phyloP scores from a whole-genome alignment of 2,797 vertebrate species.

The Melanotaenia nigrans region DNA sequence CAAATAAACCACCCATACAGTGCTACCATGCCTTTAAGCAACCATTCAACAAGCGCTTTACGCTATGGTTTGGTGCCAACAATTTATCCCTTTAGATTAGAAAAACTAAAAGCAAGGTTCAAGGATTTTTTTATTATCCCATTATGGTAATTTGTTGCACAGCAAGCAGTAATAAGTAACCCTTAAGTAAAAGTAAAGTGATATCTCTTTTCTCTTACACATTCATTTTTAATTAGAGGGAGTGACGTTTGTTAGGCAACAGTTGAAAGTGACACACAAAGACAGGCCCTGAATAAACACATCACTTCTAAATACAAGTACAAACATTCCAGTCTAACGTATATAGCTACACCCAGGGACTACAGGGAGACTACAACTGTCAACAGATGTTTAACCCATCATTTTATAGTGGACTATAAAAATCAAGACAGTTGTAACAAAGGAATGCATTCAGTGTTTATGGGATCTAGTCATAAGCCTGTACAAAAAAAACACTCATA shows the following conservation, averaged over 20 bases:
- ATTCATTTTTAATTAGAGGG: conserved; percentile 43
- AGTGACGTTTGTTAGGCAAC: neutral
- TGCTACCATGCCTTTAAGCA: neutral
- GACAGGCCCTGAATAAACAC: neutral
- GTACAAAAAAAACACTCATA: too few species aligned
- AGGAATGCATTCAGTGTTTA: neutral
- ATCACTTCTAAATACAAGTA: too few species aligned
- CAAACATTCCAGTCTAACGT: neutral
- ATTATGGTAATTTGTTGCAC: too few species aligned
- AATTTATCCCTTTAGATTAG: too few species aligned
- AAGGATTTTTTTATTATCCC: too few species aligned
- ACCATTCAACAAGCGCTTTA: neutral
- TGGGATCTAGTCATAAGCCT: too few species aligned
- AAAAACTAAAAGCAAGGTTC: too few species aligned
- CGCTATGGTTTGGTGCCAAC: too few species aligned
- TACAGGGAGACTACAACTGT: neutral
- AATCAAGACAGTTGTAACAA: too few species aligned
- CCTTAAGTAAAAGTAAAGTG: conserved; percentile 10
- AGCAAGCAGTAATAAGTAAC: too few species aligned
- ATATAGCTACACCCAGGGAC: too few species aligned
- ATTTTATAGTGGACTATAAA: too few species aligned
- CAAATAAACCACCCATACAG: neutral
- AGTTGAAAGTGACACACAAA: neutral
- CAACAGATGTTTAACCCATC: neutral
- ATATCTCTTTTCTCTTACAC: conserved; percentile 8